Percentiles rank a stretch among this genome's conserved stretches.
These are phyloP conservation scores for Dermolepida albohirtum DNA, from an alignment of 2,888 invertebrate species.

Conservation along the genomic window DNA sequence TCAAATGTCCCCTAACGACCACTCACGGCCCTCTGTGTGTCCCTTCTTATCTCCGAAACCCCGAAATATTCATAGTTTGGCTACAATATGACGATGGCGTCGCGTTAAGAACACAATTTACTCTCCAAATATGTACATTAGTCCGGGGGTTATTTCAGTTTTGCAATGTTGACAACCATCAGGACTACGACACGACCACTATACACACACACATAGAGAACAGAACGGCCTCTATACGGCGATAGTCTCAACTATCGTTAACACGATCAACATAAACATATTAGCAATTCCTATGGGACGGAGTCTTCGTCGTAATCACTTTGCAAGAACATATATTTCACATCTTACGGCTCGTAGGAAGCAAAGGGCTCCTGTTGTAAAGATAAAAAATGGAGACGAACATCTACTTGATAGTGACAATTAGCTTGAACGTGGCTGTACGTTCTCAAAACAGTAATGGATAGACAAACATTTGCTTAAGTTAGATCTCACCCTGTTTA, in stretches of 20 bases:
- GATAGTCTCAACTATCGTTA: slow-evolving; percentile 32
- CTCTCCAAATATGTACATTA: slow-evolving; percentile 38
- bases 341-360: slow-evolving; percentile 10
- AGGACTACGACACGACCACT: slow-evolving; percentile 1
- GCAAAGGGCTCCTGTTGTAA: background rate
- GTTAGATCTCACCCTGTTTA: background rate
- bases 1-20: slow-evolving; percentile 25
- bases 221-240: slow-evolving; percentile 3
- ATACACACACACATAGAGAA: too few relatives aligned
- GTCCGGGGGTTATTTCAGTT: slow-evolving; percentile 27
- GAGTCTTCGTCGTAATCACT: slow-evolving; percentile 22
- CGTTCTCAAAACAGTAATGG: slow-evolving; percentile 22
- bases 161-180: slow-evolving; percentile 15
- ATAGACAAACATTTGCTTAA: slow-evolving; percentile 24
- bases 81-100: slow-evolving; percentile 20
- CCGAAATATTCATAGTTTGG: slow-evolving; percentile 35
- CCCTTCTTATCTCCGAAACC: slow-evolving; percentile 32
- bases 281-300: slow-evolving; percentile 32
- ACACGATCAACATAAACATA: slow-evolving; percentile 35
- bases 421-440: background rate
- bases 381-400: slow-evolving; percentile 1
- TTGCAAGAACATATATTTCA: slow-evolving; percentile 26
- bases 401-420: background rate
- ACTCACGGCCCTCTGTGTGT: slow-evolving; percentile 16
- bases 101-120: slow-evolving; percentile 36